Conservation (phyloP, 2,888 invertebrate genomes). For the Allygus modestus region DNA sequence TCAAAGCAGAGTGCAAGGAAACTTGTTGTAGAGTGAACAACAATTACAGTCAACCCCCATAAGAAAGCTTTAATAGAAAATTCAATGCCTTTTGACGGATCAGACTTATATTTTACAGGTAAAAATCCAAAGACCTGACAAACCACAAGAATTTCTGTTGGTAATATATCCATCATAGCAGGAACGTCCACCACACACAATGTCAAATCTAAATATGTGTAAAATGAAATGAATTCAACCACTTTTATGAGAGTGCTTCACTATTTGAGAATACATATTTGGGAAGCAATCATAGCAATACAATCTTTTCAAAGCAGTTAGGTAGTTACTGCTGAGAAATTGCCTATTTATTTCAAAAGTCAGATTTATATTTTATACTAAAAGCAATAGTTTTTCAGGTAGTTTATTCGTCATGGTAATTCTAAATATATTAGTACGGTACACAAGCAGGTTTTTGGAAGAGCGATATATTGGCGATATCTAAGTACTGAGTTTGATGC, state of each 20-base stretch:
- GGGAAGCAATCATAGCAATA: not conserved
- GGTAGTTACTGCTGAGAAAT: not conserved
- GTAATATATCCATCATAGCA: slow-evolving; percentile 4
- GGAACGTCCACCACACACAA: not conserved
- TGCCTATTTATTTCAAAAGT: no score
- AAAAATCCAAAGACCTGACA: slow-evolving; percentile 4
- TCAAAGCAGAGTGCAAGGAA: not conserved
- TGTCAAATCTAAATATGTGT: not conserved
- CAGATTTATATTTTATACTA: no score
- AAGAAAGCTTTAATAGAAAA: not conserved
- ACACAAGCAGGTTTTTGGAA: no score
- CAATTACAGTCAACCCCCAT: not conserved
- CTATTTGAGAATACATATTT: not conserved
- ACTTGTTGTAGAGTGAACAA: not conserved
- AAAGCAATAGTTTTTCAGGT: no score
- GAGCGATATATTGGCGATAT: no score
- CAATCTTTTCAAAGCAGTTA: not conserved
- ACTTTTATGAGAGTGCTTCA: not conserved
- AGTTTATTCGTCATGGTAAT: no score
- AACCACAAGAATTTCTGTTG: not conserved
- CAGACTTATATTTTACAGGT: not conserved
- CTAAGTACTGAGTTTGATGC: no score
- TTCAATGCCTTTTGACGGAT: not conserved
- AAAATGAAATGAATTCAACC: not conserved
- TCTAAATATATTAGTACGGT: no score